These are phyloP conservation scores for Apotomis betuletana DNA, from an alignment of 2,888 invertebrate genomes.

Conservation along the genomic window DNA sequence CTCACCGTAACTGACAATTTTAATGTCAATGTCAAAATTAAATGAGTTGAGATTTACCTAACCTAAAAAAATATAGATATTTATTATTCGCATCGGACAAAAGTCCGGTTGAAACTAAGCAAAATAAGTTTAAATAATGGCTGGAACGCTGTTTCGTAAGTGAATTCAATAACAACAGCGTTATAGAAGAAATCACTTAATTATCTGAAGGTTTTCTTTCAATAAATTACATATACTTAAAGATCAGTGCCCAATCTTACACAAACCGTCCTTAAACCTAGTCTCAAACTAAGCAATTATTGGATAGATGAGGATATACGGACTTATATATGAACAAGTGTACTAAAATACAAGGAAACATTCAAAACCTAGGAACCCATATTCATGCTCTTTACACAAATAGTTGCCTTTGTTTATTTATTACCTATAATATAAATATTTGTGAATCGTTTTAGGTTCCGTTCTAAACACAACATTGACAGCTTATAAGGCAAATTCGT, in stretches of 20 bases:
- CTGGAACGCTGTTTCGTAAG: slow-evolving; percentile 73
- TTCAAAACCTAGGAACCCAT: too few species aligned
- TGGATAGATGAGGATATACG: too few species aligned
- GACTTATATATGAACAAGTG: too few species aligned
- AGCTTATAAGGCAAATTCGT: slow-evolving; percentile 59
- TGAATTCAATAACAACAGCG: slow-evolving; percentile 22
- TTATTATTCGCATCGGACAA: background rate
- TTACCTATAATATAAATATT: slow-evolving; percentile 14
- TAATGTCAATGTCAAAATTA: slow-evolving; percentile 37
- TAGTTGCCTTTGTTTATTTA: background rate
- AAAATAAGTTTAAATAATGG: slow-evolving; percentile 52
- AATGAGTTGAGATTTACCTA: slow-evolving; percentile 46
- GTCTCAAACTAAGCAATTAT: too few species aligned
- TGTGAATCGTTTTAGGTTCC: slow-evolving; percentile 62
- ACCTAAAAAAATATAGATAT: background rate
- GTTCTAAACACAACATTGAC: slow-evolving; percentile 60
- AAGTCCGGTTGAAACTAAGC: background rate
- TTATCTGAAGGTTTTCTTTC: too few species aligned
- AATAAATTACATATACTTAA: too few species aligned
- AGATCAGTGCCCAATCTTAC: too few species aligned
- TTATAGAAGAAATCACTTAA: too few species aligned
- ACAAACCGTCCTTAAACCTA: too few species aligned
- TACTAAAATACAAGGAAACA: too few species aligned
- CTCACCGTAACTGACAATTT: slow-evolving; percentile 9
- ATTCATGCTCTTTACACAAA: too few species aligned